A percentile compares a stretch with the other conserved stretches of the same genome.
These are phyloP conservation scores for Oryzias curvinotus DNA, from an alignment of 2,113 vertebrate species.

Conservation along the genomic window DNA sequence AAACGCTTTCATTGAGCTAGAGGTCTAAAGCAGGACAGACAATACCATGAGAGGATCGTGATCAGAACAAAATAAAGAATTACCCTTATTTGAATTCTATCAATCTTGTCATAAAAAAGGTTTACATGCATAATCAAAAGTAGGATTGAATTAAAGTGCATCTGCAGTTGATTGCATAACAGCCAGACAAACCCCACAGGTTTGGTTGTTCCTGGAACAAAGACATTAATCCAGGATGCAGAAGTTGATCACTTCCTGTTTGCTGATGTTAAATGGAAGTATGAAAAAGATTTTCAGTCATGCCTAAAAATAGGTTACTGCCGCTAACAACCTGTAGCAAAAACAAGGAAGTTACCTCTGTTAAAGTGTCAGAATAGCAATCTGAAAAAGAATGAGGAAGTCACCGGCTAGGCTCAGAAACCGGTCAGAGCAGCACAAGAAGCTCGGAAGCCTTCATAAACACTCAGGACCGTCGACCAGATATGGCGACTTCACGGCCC, in stretches of 20 bases:
- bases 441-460: conserved; percentile 2
- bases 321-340: conserved; percentile 1
- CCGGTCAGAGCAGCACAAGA: conserved; percentile 9
- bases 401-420: conserved; percentile 15
- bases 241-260: conserved; percentile 1
- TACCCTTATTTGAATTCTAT: too few relatives aligned
- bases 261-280: not conserved
- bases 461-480: not conserved
- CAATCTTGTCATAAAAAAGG: too few relatives aligned
- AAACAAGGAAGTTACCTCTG: conserved; percentile 31
- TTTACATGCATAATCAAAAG: too few relatives aligned
- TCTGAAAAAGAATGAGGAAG: conserved; percentile 72
- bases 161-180: too few relatives aligned
- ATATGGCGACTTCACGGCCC: conserved; percentile 3
- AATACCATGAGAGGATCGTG: too few relatives aligned
- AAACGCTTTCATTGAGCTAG: too few relatives aligned
- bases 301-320: not conserved
- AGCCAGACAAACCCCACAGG: too few relatives aligned
- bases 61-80: too few relatives aligned
- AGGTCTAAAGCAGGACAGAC: too few relatives aligned
- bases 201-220: too few relatives aligned
- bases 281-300: too few relatives aligned
- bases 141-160: too few relatives aligned
- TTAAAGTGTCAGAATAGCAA: conserved; percentile 9
- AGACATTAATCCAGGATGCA: not conserved